phyloP scores from a whole-genome alignment of 2,888 invertebrate species.

The Elysia crispata region DNA sequence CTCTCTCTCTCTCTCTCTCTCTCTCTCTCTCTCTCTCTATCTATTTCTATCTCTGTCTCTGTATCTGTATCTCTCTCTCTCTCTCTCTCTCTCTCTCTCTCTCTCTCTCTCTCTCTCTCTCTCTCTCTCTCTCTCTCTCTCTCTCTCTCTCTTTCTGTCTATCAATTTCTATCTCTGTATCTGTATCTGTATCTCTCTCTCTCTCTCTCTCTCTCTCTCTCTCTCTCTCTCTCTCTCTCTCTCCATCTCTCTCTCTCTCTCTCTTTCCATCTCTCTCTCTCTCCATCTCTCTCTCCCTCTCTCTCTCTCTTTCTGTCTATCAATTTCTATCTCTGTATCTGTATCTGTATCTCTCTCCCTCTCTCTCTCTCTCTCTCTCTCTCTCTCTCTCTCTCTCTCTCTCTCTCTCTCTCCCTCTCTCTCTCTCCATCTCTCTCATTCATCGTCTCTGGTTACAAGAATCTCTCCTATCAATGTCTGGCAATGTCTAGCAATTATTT shows the following conservation, averaged over 20 bases:
- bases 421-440: not conserved
- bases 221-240: not conserved
- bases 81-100: not conserved
- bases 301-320: not conserved
- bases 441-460: not conserved
- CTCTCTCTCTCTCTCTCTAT: too few relatives aligned
- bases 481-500: too few relatives aligned
- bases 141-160: constrained; percentile 5
- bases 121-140: constrained; percentile 16
- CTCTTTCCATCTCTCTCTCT: too few relatives aligned
- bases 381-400: not conserved
- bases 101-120: constrained; percentile 29
- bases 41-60: too few relatives aligned
- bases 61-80: too few relatives aligned
- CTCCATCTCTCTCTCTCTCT: not conserved
- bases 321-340: not conserved
- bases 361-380: not conserved
- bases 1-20: constrained; percentile 7
- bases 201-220: not conserved
- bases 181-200: not conserved
- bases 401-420: not conserved
- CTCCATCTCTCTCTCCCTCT: not conserved
- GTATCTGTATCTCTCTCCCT: not conserved
- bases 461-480: too few relatives aligned
- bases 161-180: not conserved